Evolutionary conservation across 2,888 invertebrate species (phyloP).

Genomic region (Oscheius myriophilus): DNA sequence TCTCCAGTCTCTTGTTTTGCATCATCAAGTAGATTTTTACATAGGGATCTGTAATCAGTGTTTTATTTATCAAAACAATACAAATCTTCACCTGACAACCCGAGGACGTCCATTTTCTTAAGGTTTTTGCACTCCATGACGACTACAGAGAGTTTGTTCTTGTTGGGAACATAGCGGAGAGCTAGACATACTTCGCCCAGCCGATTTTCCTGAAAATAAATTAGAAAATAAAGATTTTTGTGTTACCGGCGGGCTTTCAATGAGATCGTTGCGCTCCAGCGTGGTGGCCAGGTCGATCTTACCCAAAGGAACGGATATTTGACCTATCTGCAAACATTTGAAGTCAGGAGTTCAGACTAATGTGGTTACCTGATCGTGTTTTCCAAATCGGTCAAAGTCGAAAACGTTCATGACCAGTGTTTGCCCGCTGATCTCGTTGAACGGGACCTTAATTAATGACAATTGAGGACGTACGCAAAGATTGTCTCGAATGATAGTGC

Average conservation of each 20-base stretch:
- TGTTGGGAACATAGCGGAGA: constrained; percentile 97
- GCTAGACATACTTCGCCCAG: constrained; percentile 99
- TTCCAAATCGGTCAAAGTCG: constrained; percentile 99
- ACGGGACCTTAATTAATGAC: constrained; percentile 81
- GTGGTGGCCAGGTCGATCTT: constrained; percentile 97
- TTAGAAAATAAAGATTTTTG: too few species aligned
- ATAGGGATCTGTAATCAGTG: constrained; percentile 82
- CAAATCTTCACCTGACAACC: constrained; percentile 83
- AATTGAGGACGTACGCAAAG: too few species aligned
- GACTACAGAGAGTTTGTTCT: constrained; percentile 97
- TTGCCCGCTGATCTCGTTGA: constrained; percentile 98
- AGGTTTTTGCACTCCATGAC: constrained; percentile 98
- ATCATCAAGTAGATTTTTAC: constrained; percentile 99
- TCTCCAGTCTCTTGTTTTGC: constrained; percentile 99
- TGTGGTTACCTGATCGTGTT: constrained; percentile 93
- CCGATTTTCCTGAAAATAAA: constrained; percentile 74
- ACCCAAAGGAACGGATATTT: constrained; percentile 84
- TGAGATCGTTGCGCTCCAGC: constrained; percentile 97
- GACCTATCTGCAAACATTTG: constrained; percentile 61
- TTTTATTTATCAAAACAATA: not conserved
- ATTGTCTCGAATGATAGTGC: too few species aligned
- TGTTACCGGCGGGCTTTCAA: constrained; percentile 94
- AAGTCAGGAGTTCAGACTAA: not conserved
- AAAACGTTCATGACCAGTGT: constrained; percentile 98
- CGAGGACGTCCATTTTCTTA: constrained; percentile 99